Evolutionary conservation across 1,140 invertebrate species (phyloP).

Genomic region (Drosophila repleta): DNA sequence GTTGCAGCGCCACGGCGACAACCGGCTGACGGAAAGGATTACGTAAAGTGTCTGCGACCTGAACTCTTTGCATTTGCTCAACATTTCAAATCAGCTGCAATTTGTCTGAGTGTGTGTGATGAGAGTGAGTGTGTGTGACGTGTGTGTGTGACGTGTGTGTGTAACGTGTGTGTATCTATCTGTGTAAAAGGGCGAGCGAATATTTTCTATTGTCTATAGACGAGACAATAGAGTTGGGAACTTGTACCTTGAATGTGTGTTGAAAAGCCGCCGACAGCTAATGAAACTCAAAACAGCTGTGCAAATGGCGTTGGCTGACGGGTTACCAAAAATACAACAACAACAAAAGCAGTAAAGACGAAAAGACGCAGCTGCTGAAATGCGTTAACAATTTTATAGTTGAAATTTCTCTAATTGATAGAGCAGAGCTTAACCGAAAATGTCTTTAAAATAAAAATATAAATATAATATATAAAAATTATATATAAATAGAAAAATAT

Average conservation of each 20-base stretch:
- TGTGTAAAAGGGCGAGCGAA: conserved; percentile 62
- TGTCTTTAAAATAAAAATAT: background rate
- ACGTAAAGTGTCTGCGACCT: conserved; percentile 79
- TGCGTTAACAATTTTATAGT: background rate
- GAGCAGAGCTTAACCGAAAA: background rate
- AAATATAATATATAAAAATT: too few species aligned
- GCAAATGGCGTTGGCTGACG: conserved; percentile 35
- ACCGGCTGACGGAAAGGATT: conserved; percentile 49
- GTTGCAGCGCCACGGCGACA: conserved; percentile 21
- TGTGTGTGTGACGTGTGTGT: conserved; percentile 9
- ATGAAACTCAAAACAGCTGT: conserved; percentile 58
- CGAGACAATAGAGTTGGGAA: conserved; percentile 69
- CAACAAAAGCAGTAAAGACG: background rate
- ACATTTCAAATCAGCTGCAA: conserved; percentile 47
- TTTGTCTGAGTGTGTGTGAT: conserved; percentile 8
- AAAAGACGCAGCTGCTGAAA: background rate
- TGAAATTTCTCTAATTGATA: conserved; percentile 3
- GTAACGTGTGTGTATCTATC: conserved; percentile 9
- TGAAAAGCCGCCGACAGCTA: conserved; percentile 45
- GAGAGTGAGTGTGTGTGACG: background rate
- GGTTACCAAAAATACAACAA: conserved; percentile 9
- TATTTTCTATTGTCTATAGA: conserved; percentile 60
- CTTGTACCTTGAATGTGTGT: conserved; percentile 73
- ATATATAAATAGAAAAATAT: too few species aligned
- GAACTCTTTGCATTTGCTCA: conserved; percentile 78